Evolutionary conservation across 1,140 invertebrate species (phyloP).

Genomic region (Ruditapes philippinarum): DNA sequence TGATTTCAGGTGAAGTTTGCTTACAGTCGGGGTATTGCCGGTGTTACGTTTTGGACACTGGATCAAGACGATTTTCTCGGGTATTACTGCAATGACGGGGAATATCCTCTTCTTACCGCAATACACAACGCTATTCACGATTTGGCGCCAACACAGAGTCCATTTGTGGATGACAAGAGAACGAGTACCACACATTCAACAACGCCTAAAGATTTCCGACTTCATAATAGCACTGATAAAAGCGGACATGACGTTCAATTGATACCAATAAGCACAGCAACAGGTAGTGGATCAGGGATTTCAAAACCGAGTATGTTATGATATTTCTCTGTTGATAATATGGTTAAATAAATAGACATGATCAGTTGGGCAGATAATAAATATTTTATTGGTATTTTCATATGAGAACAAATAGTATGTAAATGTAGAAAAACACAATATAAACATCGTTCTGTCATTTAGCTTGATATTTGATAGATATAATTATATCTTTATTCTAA

Average conservation of each 20-base stretch:
- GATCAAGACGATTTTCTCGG: constrained; percentile 87
- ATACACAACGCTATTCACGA: constrained; percentile 83
- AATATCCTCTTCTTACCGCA: constrained; percentile 88
- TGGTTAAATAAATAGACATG: too few species aligned
- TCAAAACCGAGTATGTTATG: too few species aligned
- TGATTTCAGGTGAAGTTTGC: constrained; percentile 81
- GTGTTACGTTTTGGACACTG: constrained; percentile 90
- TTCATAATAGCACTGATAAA: constrained; percentile 10
- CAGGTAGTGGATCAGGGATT: too few species aligned
- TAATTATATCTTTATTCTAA: too few species aligned
- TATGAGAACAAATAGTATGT: too few species aligned
- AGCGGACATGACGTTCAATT: constrained; percentile 17
- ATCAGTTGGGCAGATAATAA: too few species aligned
- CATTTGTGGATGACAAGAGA: background rate
- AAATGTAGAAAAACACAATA: too few species aligned
- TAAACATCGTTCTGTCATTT: too few species aligned
- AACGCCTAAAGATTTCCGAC: constrained; percentile 34
- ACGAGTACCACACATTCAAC: constrained; percentile 32
- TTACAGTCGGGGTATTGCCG: constrained; percentile 75
- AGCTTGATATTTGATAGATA: too few species aligned
- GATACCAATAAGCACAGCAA: too few species aligned
- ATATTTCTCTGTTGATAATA: too few species aligned
- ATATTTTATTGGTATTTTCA: too few species aligned
- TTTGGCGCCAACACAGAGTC: background rate
- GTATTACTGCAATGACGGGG: constrained; percentile 85